phyloP scores from a whole-genome alignment of 2,888 invertebrate genomes.

The Carterocephalus palaemon region DNA sequence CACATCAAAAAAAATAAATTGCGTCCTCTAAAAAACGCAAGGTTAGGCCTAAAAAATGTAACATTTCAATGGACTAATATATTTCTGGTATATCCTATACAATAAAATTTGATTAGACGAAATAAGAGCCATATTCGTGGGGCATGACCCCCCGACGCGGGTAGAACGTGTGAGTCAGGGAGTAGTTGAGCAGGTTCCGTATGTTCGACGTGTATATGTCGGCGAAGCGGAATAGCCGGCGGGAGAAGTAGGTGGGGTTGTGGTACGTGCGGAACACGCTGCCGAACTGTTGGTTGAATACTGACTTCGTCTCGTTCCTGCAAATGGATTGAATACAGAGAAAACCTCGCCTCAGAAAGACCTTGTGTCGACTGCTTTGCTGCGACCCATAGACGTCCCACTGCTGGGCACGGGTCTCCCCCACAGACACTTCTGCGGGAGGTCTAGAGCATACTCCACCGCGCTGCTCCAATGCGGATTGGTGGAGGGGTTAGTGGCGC shows the following conservation, averaged over 20 bases:
- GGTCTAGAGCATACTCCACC: too few species aligned
- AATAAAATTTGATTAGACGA: slow-evolving; percentile 71
- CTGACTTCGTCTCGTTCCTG: slow-evolving; percentile 91
- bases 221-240: slow-evolving; percentile 95
- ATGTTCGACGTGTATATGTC: slow-evolving; percentile 98
- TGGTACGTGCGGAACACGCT: slow-evolving; percentile 98
- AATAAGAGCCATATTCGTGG: slow-evolving; percentile 95
- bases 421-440: too few species aligned
- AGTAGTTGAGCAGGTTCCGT: slow-evolving; percentile 92
- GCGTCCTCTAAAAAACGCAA: too few species aligned
- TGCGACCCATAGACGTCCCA: too few species aligned
- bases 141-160: slow-evolving; percentile 96
- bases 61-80: slow-evolving; percentile 5
- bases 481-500: too few species aligned
- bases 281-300: slow-evolving; percentile 97
- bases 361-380: too few species aligned
- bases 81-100: not conserved
- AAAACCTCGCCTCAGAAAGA: too few species aligned
- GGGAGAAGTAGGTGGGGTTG: slow-evolving; percentile 97
- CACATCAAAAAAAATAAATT: too few species aligned
- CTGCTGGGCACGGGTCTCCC: too few species aligned
- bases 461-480: too few species aligned
- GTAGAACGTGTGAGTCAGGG: slow-evolving; percentile 92
- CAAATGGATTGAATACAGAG: slow-evolving; percentile 36
- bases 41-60: too few species aligned